Evolutionary conservation across 1,140 invertebrate species (phyloP), one percentile per base, ranked within the genome.

Genomic region (Rhagoletis pomonella): DNA sequence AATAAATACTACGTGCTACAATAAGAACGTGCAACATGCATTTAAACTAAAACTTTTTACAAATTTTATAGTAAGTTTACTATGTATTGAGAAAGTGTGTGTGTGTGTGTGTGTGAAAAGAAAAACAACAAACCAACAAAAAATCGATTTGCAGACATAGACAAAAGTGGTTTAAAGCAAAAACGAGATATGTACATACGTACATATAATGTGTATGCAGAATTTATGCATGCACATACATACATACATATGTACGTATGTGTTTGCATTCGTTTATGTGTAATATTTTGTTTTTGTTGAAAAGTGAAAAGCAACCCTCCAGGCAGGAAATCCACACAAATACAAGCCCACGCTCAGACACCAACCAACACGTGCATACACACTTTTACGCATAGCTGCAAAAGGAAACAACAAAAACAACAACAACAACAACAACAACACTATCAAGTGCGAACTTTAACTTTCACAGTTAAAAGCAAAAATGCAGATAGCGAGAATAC

Each of bases 291-390:
- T 81, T 55, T 81, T 44, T 58, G 73, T 29, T 81, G 73, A 81
- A 81, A 81, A 81, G 73, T 81, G 73, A 81, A 81, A 81, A 81
- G 73, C 73, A n/a, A 81, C 73, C 73, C 73, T 81, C 47, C n/a
- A 58, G 73, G 73, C 73, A 81, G 44, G 47, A 55, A 50, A 55
- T 55, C 14, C 73, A 81, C 55, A 58, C 55, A 58, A 81, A 81
- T 47, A 50, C 73, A 55, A 81, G 47, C 39, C n/a, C 55, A 81
- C 73, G 6, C 7, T 29, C 29, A 19, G 47, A 7, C 50, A 55
- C 29, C 29, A 55, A 55, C 50, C 50, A 55, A 73, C 67, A 10
- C 67, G 14, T 6, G 44, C 67, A 73, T 44, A 17, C 17, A 73
- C 39, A 39, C 29, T 64, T 17, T 14, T 29, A 42, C 29, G 5